phyloP scores from a whole-genome alignment of 2,888 invertebrate species.

The Tipula unca region DNA sequence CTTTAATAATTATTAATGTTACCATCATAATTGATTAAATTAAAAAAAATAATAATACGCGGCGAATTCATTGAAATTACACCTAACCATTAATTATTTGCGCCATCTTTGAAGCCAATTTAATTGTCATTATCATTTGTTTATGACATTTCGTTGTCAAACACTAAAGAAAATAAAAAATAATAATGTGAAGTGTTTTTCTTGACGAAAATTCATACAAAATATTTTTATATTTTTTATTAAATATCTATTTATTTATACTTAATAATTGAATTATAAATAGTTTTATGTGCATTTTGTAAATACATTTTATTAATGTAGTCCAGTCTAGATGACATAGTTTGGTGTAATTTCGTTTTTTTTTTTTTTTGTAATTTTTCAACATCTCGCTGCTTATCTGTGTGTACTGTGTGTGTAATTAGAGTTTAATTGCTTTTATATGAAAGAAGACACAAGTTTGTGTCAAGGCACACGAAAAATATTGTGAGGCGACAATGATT shows the following conservation, averaged over 20 bases:
- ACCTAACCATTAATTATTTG: neutral
- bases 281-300: neutral
- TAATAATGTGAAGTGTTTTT: neutral
- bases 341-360: neutral
- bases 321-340: neutral
- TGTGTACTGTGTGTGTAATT: neutral
- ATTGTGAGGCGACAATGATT: neutral
- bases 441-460: neutral
- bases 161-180: neutral
- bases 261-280: neutral
- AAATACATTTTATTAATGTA: neutral
- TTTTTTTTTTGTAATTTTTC: neutral
- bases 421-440: neutral
- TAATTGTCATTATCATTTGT: slow-evolving; percentile 14
- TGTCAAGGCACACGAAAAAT: neutral
- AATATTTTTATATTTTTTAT: neutral
- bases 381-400: neutral
- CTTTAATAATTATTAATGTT: neutral
- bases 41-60: neutral
- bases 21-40: neutral
- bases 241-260: neutral
- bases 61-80: neutral
- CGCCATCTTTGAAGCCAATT: slow-evolving; percentile 8
- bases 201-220: neutral
- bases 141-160: slow-evolving; percentile 14